A percentile compares a stretch with the other conserved stretches of the same genome.
phyloP scores from a whole-genome alignment of 2,113 vertebrate genomes.

The Pseudorasbora parva region DNA sequence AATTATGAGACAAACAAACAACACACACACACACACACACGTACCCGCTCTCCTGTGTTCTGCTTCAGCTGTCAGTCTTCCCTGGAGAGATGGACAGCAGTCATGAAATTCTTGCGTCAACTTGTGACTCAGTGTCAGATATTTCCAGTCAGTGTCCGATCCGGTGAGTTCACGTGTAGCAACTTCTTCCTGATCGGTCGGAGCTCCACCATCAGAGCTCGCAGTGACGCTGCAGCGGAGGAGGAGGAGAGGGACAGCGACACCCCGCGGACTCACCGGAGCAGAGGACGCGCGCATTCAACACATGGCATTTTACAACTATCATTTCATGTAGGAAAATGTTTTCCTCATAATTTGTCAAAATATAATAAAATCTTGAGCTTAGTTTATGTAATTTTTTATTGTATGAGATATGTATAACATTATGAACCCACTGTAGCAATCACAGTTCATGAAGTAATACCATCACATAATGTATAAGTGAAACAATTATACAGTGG shows the following conservation, averaged over 20 bases:
- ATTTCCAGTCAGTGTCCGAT: constrained; percentile 17
- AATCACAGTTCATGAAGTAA: no score
- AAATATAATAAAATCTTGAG: no score
- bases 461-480: no score
- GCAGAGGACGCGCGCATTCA: no score
- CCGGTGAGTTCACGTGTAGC: constrained; percentile 64
- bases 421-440: no score
- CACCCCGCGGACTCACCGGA: constrained; percentile 54
- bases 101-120: background rate
- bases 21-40: background rate
- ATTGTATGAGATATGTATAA: no score
- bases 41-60: background rate
- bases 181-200: constrained; percentile 51
- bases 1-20: background rate
- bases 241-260: constrained; percentile 58
- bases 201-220: background rate
- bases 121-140: background rate
- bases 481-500: no score
- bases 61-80: background rate
- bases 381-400: no score
- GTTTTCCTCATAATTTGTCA: no score
- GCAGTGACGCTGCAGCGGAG: constrained; percentile 13
- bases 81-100: background rate
- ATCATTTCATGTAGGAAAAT: no score
- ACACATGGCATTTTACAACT: no score